Conservation (phyloP, 2,888 invertebrate genomes). For the Gibbula magus region DNA sequence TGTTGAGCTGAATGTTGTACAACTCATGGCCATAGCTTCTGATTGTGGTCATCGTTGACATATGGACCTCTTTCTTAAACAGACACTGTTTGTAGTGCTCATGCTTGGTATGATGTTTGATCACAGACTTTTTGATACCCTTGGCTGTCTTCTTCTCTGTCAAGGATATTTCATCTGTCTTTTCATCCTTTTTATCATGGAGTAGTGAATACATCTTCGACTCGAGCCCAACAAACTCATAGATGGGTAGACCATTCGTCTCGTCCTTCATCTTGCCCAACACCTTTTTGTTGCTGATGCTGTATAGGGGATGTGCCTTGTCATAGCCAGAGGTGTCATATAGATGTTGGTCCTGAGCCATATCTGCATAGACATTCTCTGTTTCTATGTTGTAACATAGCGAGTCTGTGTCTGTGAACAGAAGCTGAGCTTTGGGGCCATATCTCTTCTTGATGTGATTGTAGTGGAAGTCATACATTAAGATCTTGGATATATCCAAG, state of each 20-base stretch:
- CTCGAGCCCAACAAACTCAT: no score
- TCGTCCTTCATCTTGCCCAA: no score
- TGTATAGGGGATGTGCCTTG: background rate
- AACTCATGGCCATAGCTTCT: background rate
- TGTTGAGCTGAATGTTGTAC: background rate
- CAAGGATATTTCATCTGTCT: no score
- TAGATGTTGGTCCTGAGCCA: background rate
- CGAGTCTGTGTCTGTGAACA: background rate
- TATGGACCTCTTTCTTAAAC: background rate
- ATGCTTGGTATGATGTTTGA: background rate
- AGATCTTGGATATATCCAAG: no score
- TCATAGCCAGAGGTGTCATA: background rate
- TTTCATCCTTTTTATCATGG: no score
- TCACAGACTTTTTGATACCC: background rate
- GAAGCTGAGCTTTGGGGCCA: no score
- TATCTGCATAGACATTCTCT: background rate
- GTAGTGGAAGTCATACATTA: no score
- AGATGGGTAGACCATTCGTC: no score
- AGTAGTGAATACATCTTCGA: no score
- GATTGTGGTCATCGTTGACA: no score
- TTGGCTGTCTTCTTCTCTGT: background rate
- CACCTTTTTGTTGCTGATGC: no score
- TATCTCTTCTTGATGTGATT: no score
- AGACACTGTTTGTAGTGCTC: background rate
- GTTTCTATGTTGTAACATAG: background rate